phyloP scores from a whole-genome alignment of 2,888 invertebrate genomes.

The Cecidostiba fungosa region DNA sequence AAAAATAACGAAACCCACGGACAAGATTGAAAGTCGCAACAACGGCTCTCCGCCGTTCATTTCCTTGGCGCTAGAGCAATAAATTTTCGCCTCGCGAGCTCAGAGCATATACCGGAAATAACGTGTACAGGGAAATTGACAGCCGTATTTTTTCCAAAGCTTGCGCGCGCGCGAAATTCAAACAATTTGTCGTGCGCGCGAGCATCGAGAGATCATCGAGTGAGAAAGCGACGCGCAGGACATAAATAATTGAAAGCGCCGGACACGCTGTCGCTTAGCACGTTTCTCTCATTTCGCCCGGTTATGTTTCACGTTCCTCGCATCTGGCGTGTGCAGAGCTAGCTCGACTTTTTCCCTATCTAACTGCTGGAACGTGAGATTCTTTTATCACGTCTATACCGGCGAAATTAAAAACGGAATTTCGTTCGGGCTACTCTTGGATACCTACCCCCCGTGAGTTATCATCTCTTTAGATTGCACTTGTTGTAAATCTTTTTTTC shows the following conservation, averaged over 20 bases:
- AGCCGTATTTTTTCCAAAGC: constrained; percentile 37
- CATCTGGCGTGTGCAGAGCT: constrained; percentile 61
- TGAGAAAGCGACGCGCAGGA: constrained; percentile 54
- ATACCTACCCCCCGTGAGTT: constrained; percentile 29
- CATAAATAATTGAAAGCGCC: constrained; percentile 62
- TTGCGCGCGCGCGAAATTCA: constrained; percentile 50
- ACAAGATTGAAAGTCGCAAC: not conserved
- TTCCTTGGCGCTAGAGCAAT: not conserved
- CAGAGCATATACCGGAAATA: not conserved
- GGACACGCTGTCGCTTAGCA: constrained; percentile 60
- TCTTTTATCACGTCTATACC: constrained; percentile 61
- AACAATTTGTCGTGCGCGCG: constrained; percentile 46
- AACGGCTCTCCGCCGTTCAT: too few species aligned
- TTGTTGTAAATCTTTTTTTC: constrained; percentile 11
- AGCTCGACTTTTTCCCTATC: constrained; percentile 57
- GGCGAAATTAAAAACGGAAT: constrained; percentile 62
- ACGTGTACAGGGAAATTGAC: constrained; percentile 46
- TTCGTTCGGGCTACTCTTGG: constrained; percentile 6
- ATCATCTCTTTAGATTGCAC: constrained; percentile 23
- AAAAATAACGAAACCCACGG: not conserved
- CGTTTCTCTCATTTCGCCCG: constrained; percentile 63
- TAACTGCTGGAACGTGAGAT: constrained; percentile 63
- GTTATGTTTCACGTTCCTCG: constrained; percentile 65
- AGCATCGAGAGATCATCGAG: constrained; percentile 39
- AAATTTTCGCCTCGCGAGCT: constrained; percentile 29